Percentiles rank a stretch among this genome's conserved stretches.
Conservation (phyloP, 2,113 vertebrate species). For the Saiga tatarica region DNA sequence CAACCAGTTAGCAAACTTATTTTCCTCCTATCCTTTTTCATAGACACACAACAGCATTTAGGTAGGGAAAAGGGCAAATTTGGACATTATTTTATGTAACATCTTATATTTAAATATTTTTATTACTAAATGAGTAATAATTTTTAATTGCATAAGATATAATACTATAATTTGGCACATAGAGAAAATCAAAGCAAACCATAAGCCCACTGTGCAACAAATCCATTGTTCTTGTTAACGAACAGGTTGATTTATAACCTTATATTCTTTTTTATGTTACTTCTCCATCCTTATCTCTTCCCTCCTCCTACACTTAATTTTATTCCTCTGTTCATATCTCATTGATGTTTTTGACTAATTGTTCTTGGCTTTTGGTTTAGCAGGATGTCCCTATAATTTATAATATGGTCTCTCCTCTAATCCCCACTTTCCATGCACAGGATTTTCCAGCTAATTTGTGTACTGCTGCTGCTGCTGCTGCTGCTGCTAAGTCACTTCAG, state of each 20-base stretch:
- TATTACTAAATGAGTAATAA: neutral
- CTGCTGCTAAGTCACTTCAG: too few species aligned
- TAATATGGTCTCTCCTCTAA: neutral
- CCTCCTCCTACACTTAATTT: neutral
- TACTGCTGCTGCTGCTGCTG: neutral
- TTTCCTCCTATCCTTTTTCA: neutral
- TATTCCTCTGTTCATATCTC: neutral
- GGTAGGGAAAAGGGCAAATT: neutral
- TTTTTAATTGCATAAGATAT: neutral
- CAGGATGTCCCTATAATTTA: neutral
- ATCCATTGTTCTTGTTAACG: neutral
- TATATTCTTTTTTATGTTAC: neutral
- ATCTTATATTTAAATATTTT: neutral
- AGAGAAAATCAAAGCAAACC: neutral
- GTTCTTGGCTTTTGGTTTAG: neutral
- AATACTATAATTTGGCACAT: neutral
- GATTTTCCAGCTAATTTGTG: neutral
- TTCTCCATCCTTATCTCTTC: neutral
- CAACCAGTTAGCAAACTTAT: neutral
- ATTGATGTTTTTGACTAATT: neutral
- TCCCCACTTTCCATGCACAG: neutral
- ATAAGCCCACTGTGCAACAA: neutral
- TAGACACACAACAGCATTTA: neutral
- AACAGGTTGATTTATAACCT: neutral
- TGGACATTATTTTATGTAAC: neutral